These are phyloP conservation scores for Chionomys nivalis DNA, from an alignment of 2,113 vertebrate genomes.

Conservation along the genomic window DNA sequence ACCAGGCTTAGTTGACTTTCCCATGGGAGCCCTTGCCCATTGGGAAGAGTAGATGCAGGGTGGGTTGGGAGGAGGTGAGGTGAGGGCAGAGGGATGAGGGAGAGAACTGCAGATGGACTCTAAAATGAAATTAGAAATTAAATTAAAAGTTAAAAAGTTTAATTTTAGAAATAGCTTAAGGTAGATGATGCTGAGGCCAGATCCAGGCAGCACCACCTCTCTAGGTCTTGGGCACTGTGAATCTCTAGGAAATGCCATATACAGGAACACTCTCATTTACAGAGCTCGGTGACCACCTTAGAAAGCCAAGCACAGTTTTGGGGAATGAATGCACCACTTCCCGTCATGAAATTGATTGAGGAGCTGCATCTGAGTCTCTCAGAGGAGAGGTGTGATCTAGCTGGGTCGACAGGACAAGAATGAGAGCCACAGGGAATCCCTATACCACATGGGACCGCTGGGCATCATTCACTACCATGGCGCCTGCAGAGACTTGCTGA, in stretches of 20 bases:
- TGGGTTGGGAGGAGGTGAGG: too few relatives aligned
- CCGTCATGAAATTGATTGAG: conserved; percentile 5
- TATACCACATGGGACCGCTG: background rate
- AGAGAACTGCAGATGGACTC: too few relatives aligned
- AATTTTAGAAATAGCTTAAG: conserved; percentile 9
- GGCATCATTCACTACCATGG: background rate
- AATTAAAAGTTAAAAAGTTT: too few relatives aligned
- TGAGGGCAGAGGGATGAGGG: too few relatives aligned
- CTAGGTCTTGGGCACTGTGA: background rate
- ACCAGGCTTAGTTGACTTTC: too few relatives aligned
- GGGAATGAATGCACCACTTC: background rate
- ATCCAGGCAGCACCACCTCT: background rate
- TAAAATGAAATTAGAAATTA: too few relatives aligned
- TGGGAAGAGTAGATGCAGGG: too few relatives aligned
- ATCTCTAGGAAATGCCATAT: background rate
- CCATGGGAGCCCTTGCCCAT: too few relatives aligned
- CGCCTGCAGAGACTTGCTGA: too few relatives aligned
- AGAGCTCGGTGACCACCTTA: background rate
- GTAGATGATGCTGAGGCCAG: background rate
- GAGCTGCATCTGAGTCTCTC: background rate
- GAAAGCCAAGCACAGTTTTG: background rate
- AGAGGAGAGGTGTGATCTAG: background rate
- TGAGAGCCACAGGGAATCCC: background rate
- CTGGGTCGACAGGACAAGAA: conserved; percentile 12
- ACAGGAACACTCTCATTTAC: conserved; percentile 23